Base-by-base conservation (phyloP, 2,797 vertebrate species). In the Dipus sagitta region DNA sequence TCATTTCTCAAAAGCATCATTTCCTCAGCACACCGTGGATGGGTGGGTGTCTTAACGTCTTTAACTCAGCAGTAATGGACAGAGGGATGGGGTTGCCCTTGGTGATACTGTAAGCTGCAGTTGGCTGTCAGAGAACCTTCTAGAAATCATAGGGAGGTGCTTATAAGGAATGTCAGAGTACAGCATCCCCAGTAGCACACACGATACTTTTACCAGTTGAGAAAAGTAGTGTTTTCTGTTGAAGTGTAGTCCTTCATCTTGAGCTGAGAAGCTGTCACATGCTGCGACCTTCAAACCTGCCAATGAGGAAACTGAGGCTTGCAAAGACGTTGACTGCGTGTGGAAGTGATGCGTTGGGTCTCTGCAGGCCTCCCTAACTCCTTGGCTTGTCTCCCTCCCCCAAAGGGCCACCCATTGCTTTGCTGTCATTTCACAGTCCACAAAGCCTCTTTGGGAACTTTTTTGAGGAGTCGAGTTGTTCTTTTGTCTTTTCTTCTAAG, bases 1-100 rank as follows among this genome's bases (percentile, higher is more conserved):
- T 89, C 74, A 26, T 88, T 87, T 94, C 78, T 93, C 32, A 86
- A 92, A 94, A 54, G 26, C 60, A 86, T 84, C 54, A 81, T 82
- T 94, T 92, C 80, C 18, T 83, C 5, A 74, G 21, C 32, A 83
- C 32, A 32, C 38, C 34, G 2, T 75, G 42, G 34, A 58, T 54
- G 30, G 32, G 3, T 62, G 52, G 60, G 71, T 79, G 24, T 84
- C 54, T 58, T 58, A 58, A 13, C 5, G 13, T 71, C 52, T 91
- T 58, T 79, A 34, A 68, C 12, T 12, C 62, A 90, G 67, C 15
- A 32, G 12, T 76, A 77, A 64, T 2, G 4, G 78, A 38, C n/a
- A 4, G 2, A 87, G 54, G 75, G 58, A 84, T 10, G 7, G 4
- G 30, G 1, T 38, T 34, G 23, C 14, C 2, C 14, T 60, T 2